Evolutionary conservation across 2,888 invertebrate species (phyloP).

Genomic region (Pyrocoelia pectoralis): DNA sequence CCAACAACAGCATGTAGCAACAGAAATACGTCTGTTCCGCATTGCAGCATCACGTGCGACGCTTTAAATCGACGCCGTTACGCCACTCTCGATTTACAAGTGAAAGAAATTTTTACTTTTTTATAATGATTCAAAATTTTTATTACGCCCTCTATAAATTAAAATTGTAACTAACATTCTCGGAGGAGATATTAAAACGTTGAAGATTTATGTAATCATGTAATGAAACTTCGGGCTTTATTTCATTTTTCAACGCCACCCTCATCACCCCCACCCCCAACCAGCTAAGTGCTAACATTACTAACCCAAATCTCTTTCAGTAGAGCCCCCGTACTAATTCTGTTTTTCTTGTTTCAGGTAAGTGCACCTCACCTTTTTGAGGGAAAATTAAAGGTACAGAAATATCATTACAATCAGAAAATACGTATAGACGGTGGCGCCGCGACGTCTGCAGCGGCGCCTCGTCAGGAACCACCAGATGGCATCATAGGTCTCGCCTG

Average conservation of each 20-base stretch:
- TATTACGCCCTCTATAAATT: no score
- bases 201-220: no score
- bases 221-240: background rate
- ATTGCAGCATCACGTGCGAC: constrained; percentile 44
- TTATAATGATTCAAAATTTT: background rate
- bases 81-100: constrained; percentile 10
- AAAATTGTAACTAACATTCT: no score
- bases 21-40: constrained; percentile 36
- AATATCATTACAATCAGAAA: background rate
- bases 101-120: constrained; percentile 1
- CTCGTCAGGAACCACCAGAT: constrained; percentile 41
- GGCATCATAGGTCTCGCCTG: constrained; percentile 41
- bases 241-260: no score
- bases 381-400: background rate
- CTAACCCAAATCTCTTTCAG: background rate
- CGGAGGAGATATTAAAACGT: no score
- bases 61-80: constrained; percentile 33
- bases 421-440: constrained; percentile 23
- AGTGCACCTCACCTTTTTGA: background rate
- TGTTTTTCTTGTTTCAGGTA: constrained; percentile 18
- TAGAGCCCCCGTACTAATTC: background rate
- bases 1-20: background rate
- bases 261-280: background rate
- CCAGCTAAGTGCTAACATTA: background rate
- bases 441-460: constrained; percentile 34